Evolutionary conservation across 2,888 invertebrate species (phyloP).

Genomic region (Philhelius pedissequus): DNA sequence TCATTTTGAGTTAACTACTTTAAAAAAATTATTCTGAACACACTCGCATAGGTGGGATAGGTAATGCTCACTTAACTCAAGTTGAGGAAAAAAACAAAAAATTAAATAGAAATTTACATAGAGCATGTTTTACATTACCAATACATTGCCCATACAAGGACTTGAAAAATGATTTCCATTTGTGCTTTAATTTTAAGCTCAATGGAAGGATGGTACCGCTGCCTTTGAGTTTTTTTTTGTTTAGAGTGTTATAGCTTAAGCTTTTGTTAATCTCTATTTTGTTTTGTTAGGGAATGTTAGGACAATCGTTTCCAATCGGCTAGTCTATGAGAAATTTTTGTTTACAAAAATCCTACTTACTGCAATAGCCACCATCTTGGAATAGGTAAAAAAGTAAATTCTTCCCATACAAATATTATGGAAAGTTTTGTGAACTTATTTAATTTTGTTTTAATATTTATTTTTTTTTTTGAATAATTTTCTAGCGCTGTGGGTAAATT

Average conservation of each 20-base stretch:
- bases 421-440: no score
- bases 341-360: no score
- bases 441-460: no score
- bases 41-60: background rate
- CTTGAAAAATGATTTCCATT: background rate
- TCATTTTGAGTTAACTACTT: slow-evolving; percentile 58
- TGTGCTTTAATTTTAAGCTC: background rate
- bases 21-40: slow-evolving; percentile 21
- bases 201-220: background rate
- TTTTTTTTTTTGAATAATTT: no score
- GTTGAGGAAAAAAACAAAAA: background rate
- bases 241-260: background rate
- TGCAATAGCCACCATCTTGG: no score
- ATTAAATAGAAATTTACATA: background rate
- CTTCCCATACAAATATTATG: no score
- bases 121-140: slow-evolving; percentile 41
- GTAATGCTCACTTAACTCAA: background rate
- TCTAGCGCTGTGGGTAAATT: no score
- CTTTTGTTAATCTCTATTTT: background rate
- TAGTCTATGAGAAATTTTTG: no score
- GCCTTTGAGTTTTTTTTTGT: background rate
- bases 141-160: background rate
- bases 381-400: no score
- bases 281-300: background rate
- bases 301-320: background rate